Base-by-base conservation (phyloP, 2,113 vertebrate species). In the Epinephelus cyanopodus region DNA sequence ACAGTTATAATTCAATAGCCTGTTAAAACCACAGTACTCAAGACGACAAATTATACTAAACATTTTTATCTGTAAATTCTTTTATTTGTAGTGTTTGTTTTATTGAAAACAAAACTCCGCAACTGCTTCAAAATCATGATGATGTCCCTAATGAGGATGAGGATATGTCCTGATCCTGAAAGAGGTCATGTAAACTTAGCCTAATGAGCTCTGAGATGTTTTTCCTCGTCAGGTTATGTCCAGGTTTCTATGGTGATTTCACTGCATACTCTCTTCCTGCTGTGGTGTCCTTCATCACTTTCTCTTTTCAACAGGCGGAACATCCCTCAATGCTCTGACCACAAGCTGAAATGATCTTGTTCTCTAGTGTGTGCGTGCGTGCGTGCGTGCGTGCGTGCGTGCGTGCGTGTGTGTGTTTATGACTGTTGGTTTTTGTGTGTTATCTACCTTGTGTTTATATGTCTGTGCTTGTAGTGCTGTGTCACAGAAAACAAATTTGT, bases 261-360 rank as follows among this genome's bases (percentile, higher is more conserved):
- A 63, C 25, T 17, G 63, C 62, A 33, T 74, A 56, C 82, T 53
- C 52, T 66, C 71, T 74, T 61, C 57, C 70, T 63, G 33, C 64
- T 60, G 42, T 56, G 48, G 61, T 69, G 60, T 72, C 79, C 81
- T 81, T 79, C 67, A 81, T 84, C 62, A 81, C 75, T 84, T 88
- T 92, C 86, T 91, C 79, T 87, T 37, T 82, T 87, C 81, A 84
- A 21, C 66, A 58, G 47, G 19, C 42, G 88, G 87, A 85, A 88
- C 89, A 88, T 83, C 88, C 87, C 83, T 37, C 25, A 21, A 72
- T 21, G 33, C 33, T 67, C 42, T 50, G 58, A 82, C 61, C 73
- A 58, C 60, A 74, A 73, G 39, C 27, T 70, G 63, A 82, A 58
- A 67, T 18, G 13, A 61, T 69, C 75, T 42, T 9, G 25, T 42